A percentile compares a stretch with the other conserved stretches of the same genome.
Conservation (phyloP, 2,888 invertebrate species). For the Lithophane semibrunnea region DNA sequence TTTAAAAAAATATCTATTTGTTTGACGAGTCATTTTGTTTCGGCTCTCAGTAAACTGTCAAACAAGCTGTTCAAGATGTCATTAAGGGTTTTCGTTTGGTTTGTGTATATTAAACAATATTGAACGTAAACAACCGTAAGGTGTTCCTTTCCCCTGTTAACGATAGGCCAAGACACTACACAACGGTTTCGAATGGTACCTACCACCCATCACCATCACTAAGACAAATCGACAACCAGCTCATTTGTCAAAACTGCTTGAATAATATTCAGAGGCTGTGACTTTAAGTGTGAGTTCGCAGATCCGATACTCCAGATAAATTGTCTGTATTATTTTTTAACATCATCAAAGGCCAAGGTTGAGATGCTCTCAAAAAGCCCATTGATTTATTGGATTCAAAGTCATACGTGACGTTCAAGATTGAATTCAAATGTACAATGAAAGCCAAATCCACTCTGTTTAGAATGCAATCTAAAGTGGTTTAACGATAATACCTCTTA, state of each 20-base stretch:
- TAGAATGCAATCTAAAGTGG: conserved; percentile 45
- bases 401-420: conserved; percentile 18
- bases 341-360: neutral
- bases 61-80: conserved; percentile 74
- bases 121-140: neutral
- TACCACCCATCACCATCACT: conserved; percentile 6
- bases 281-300: neutral
- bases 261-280: conserved; percentile 11
- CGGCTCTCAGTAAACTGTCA: conserved; percentile 64
- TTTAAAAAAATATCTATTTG: conserved; percentile 23
- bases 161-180: neutral
- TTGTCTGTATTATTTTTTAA: neutral
- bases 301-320: neutral
- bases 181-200: neutral
- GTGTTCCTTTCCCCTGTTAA: neutral
- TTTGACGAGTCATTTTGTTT: conserved; percentile 72
- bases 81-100: conserved; percentile 58
- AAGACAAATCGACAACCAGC: conserved; percentile 16
- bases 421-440: neutral
- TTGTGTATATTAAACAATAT: neutral
- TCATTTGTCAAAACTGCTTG: conserved; percentile 28
- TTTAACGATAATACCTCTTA: conserved; percentile 33
- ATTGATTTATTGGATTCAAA: conserved; percentile 3
- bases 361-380: neutral
- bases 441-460: conserved; percentile 23